Conservation (phyloP, 1,140 invertebrate species). For the Drepana arcuata region DNA sequence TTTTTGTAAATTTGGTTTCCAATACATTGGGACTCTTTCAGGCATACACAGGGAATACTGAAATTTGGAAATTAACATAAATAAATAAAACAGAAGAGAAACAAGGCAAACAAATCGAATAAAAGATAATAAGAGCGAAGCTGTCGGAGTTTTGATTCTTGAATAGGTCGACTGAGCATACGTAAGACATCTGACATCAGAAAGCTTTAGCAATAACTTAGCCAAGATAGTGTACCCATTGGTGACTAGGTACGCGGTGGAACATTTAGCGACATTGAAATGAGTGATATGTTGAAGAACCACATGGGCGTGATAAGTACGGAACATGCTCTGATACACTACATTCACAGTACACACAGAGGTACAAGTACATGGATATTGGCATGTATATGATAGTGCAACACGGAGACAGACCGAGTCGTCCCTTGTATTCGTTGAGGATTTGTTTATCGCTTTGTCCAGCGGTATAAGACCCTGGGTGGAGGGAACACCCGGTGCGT, state of each 20-base stretch:
- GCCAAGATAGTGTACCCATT: not conserved
- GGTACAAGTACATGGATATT: slow-evolving; percentile 50
- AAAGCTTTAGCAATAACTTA: not conserved
- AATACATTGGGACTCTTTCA: slow-evolving; percentile 69
- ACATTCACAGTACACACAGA: slow-evolving; percentile 54
- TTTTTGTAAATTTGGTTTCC: slow-evolving; percentile 69
- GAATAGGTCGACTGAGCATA: too few species aligned
- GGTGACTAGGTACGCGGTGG: too few species aligned
- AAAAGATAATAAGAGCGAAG: slow-evolving; percentile 15
- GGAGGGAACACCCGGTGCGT: slow-evolving; percentile 41
- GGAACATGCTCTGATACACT: slow-evolving; percentile 56
- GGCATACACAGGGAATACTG: slow-evolving; percentile 72
- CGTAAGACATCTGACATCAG: not conserved
- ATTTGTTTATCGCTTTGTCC: slow-evolving; percentile 66
- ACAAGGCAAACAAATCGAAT: slow-evolving; percentile 42
- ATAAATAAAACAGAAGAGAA: slow-evolving; percentile 61
- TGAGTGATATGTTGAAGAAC: too few species aligned
- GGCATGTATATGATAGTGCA: slow-evolving; percentile 43
- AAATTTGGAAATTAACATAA: slow-evolving; percentile 32
- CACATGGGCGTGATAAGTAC: slow-evolving; percentile 39
- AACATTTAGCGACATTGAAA: too few species aligned
- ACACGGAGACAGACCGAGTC: slow-evolving; percentile 63
- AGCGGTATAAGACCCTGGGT: slow-evolving; percentile 63
- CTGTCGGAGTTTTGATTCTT: too few species aligned
- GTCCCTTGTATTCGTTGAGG: slow-evolving; percentile 55